Conservation (phyloP, 2,113 vertebrate species). For the Pungitius pungitius region DNA sequence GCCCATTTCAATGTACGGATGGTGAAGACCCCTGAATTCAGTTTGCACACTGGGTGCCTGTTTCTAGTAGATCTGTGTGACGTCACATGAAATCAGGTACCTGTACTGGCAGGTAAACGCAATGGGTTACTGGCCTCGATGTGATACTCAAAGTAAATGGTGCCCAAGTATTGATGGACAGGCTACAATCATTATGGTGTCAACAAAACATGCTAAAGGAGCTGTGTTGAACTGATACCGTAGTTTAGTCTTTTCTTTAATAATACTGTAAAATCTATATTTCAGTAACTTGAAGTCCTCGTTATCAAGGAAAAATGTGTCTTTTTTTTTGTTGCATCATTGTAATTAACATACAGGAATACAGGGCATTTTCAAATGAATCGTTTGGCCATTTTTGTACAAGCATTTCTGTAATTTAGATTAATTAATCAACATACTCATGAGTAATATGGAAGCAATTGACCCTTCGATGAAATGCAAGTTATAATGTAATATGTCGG, state of each 20-base stretch:
- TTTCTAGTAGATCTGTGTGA: neutral
- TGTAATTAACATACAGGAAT: neutral
- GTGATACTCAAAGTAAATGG: too few species aligned
- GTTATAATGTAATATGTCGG: neutral
- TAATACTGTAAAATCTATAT: too few species aligned
- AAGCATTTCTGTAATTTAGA: neutral
- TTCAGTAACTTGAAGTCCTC: neutral
- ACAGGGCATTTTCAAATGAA: neutral
- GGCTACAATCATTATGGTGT: neutral
- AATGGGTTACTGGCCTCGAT: neutral
- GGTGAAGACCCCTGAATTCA: neutral
- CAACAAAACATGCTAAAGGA: neutral
- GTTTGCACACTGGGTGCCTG: neutral
- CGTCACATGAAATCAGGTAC: neutral
- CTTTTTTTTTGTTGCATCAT: neutral
- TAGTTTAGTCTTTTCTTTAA: neutral
- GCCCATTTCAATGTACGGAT: conserved; percentile 13
- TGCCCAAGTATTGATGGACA: neutral
- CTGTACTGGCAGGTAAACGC: neutral
- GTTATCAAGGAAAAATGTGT: neutral
- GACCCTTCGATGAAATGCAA: neutral
- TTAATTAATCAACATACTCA: neutral
- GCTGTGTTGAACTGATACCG: neutral
- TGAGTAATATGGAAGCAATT: neutral
- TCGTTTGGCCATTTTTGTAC: neutral